A percentile compares a stretch with the other conserved stretches of the same genome.
These are phyloP conservation scores for Samia ricini DNA, from an alignment of 1,140 invertebrate species.

Conservation along the genomic window DNA sequence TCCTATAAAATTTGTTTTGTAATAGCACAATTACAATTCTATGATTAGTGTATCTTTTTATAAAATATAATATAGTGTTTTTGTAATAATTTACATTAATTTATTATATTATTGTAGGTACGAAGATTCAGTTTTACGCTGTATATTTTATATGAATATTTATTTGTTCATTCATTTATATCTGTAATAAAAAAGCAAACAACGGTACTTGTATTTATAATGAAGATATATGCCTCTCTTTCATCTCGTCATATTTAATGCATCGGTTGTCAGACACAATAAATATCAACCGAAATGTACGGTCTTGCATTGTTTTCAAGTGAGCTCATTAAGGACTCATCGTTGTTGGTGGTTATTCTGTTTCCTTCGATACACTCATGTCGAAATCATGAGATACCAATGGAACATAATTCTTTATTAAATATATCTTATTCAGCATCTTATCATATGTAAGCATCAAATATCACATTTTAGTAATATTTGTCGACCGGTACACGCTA, in stretches of 20 bases:
- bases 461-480: too few species aligned
- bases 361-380: background rate
- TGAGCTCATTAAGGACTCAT: constrained; percentile 37
- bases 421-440: background rate
- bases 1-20: background rate
- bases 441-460: too few species aligned
- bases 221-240: background rate
- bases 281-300: constrained; percentile 29
- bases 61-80: too few species aligned
- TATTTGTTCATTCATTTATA: too few species aligned
- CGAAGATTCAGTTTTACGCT: too few species aligned
- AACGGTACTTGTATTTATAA: background rate
- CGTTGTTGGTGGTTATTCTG: constrained; percentile 8
- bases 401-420: background rate
- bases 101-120: too few species aligned
- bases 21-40: background rate
- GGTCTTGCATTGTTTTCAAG: constrained; percentile 37
- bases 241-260: constrained; percentile 9
- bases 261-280: constrained; percentile 40
- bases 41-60: too few species aligned
- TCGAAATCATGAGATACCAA: background rate
- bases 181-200: background rate
- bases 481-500: background rate
- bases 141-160: too few species aligned
- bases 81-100: too few species aligned